Conservation (phyloP, 2,888 invertebrate genomes). For the Melitaea athalia region DNA sequence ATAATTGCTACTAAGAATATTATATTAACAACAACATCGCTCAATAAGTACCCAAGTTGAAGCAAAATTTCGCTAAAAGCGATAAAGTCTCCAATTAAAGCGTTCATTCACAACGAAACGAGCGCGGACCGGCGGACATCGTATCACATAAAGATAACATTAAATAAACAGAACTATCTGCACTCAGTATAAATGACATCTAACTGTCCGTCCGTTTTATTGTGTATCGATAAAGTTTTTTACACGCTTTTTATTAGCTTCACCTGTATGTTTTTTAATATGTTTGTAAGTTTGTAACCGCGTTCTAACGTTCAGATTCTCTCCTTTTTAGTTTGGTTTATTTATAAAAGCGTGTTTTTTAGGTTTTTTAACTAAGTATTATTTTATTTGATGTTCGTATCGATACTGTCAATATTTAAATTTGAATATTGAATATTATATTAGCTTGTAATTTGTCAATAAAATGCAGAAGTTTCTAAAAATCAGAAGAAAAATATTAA, state of each 20-base stretch:
- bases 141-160: constrained; percentile 32
- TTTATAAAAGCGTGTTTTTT: too few relatives aligned
- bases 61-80: constrained; percentile 9
- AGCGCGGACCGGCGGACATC: constrained; percentile 8
- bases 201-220: constrained; percentile 5
- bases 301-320: too few relatives aligned
- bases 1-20: background rate
- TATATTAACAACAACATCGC: background rate
- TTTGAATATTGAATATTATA: background rate
- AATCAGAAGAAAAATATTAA: too few relatives aligned
- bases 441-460: background rate
- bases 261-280: too few relatives aligned
- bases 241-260: too few relatives aligned
- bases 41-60: background rate
- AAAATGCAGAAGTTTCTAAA: too few relatives aligned
- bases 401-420: background rate
- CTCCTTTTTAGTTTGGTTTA: too few relatives aligned
- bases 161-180: background rate
- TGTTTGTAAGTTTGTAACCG: background rate
- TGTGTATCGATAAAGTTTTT: background rate
- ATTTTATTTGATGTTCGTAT: background rate
- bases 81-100: constrained; percentile 27
- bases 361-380: too few relatives aligned
- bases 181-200: background rate
- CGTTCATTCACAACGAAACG: constrained; percentile 31